These are phyloP conservation scores for Spilarctia lutea DNA, from an alignment of 2,888 invertebrate species.

Conservation along the genomic window DNA sequence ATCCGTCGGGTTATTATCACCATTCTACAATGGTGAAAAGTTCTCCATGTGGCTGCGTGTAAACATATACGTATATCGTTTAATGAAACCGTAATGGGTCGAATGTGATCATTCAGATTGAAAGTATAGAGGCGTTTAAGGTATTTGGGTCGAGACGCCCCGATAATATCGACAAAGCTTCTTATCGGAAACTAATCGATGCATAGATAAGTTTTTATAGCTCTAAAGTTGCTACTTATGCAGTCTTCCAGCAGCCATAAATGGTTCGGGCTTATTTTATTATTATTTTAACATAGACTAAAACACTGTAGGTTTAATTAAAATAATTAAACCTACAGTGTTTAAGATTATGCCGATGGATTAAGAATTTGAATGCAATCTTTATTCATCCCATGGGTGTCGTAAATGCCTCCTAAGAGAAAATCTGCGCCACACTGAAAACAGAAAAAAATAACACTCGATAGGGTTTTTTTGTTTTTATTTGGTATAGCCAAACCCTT, in stretches of 20 bases:
- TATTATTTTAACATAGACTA: too few species aligned
- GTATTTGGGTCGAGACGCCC: background rate
- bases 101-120: background rate
- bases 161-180: background rate
- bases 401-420: too few species aligned
- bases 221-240: background rate
- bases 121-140: background rate
- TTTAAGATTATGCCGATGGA: background rate
- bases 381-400: too few species aligned
- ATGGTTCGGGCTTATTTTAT: background rate
- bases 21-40: background rate
- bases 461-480: too few species aligned
- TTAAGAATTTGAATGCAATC: too few species aligned
- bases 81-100: background rate
- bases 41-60: background rate
- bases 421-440: too few species aligned
- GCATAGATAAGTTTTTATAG: background rate
- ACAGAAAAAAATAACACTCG: too few species aligned
- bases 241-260: background rate
- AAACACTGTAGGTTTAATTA: background rate
- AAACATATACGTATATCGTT: background rate
- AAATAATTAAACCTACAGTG: background rate
- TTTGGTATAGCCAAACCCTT: too few species aligned
- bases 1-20: background rate
- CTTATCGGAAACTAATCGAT: background rate